These are phyloP conservation scores for Passer montanus DNA, from an alignment of 2,113 vertebrate species.

Conservation along the genomic window DNA sequence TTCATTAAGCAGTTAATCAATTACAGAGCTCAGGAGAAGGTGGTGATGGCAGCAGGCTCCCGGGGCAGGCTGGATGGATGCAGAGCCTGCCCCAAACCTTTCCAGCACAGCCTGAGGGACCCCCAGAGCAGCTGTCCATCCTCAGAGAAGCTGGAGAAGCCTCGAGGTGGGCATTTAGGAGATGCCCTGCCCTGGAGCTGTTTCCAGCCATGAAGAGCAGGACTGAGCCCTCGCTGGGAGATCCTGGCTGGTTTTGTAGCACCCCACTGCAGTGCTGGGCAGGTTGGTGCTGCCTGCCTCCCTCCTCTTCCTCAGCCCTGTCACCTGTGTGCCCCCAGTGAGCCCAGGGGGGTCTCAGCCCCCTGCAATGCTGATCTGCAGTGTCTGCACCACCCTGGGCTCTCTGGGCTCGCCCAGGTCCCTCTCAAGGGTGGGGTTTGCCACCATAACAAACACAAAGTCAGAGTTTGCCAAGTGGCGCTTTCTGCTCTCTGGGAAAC, in stretches of 20 bases:
- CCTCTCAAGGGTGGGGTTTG: not conserved
- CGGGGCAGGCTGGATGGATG: not conserved
- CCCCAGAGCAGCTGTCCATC: not conserved
- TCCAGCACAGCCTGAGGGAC: not conserved
- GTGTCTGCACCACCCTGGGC: not conserved
- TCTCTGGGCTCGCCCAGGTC: not conserved
- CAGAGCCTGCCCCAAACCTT: not conserved
- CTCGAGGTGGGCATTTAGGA: not conserved
- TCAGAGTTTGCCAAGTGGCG: not conserved
- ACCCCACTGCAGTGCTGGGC: too few relatives aligned
- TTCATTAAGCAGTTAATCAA: not conserved
- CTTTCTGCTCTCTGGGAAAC: not conserved
- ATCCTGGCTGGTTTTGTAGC: not conserved
- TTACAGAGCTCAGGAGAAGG: not conserved
- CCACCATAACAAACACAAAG: not conserved
- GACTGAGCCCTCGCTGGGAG: not conserved
- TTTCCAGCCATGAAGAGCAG: not conserved
- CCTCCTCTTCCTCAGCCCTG: not conserved
- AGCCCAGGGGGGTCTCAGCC: not conserved
- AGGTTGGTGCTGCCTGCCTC: not conserved
- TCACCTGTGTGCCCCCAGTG: too few relatives aligned
- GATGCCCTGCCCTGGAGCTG: not conserved
- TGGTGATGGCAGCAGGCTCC: fast-evolving
- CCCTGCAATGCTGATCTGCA: not conserved
- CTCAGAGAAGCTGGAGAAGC: not conserved